These are phyloP conservation scores for Amphiprion percula DNA, from an alignment of 2,113 vertebrate genomes.

Conservation along the genomic window DNA sequence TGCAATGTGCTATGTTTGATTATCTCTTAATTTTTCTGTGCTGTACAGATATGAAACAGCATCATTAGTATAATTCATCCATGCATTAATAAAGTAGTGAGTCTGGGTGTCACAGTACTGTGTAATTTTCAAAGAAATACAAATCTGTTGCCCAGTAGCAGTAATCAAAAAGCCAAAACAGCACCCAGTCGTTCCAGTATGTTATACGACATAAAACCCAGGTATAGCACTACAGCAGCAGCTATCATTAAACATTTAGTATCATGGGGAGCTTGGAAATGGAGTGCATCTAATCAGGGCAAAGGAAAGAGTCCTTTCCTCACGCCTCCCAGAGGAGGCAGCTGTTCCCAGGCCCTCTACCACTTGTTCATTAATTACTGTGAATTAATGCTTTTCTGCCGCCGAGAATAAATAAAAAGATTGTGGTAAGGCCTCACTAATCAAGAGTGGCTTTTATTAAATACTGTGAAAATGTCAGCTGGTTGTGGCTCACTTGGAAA, in stretches of 20 bases:
- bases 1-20: constrained; percentile 9
- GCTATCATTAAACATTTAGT: constrained; percentile 68
- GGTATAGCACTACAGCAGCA: constrained; percentile 50
- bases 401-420: constrained; percentile 76
- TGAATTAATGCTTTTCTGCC: constrained; percentile 80
- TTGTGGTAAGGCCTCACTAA: constrained; percentile 69
- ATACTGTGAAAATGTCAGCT: constrained; percentile 78
- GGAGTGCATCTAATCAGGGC: constrained; percentile 78
- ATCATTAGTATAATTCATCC: neutral
- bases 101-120: neutral
- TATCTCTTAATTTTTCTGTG: neutral
- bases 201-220: constrained; percentile 27
- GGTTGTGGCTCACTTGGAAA: constrained; percentile 59
- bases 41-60: constrained; percentile 2
- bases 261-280: constrained; percentile 70
- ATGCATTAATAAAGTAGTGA: neutral
- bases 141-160: constrained; percentile 8
- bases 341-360: constrained; percentile 76
- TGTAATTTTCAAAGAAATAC: neutral
- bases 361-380: constrained; percentile 81
- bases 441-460: constrained; percentile 81
- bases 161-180: constrained; percentile 19
- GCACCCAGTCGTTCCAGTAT: neutral
- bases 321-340: constrained; percentile 77
- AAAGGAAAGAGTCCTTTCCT: constrained; percentile 70